These are phyloP conservation scores for Sialia sialis DNA, from an alignment of 2,113 vertebrate species.

Conservation along the genomic window DNA sequence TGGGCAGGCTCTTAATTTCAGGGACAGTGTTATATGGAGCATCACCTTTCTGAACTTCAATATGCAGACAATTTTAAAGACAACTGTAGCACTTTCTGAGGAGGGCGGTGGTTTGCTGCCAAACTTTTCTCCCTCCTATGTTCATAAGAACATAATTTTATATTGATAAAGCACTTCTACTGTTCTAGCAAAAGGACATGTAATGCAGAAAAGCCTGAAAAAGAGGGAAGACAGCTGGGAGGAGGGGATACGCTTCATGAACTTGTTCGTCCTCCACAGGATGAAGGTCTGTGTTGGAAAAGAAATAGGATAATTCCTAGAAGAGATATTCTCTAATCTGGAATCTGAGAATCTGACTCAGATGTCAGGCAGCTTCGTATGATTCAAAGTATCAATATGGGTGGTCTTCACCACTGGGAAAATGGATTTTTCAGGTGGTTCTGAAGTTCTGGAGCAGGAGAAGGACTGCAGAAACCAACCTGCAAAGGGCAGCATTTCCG, in stretches of 20 bases:
- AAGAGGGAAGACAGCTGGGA: neutral
- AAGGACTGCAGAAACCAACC: neutral
- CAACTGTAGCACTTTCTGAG: neutral
- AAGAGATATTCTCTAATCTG: neutral
- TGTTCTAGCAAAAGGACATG: neutral
- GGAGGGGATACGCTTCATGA: neutral
- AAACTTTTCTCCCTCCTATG: neutral
- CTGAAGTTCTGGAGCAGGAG: neutral
- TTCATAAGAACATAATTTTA: neutral
- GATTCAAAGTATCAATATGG: neutral
- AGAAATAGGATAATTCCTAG: neutral
- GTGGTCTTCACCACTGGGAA: neutral
- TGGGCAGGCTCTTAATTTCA: neutral
- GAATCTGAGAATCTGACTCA: neutral
- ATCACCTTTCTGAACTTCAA: neutral
- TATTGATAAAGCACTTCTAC: neutral
- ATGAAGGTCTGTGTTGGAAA: neutral
- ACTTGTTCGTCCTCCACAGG: neutral
- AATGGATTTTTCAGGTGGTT: neutral
- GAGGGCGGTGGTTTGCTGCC: neutral
- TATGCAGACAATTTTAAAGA: neutral
- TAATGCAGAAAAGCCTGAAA: neutral
- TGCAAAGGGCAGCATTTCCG: neutral
- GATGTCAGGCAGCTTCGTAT: neutral
- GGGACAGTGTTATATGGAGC: neutral